phyloP scores from a whole-genome alignment of 2,797 vertebrate genomes.

The Cryptoprocta ferox region DNA sequence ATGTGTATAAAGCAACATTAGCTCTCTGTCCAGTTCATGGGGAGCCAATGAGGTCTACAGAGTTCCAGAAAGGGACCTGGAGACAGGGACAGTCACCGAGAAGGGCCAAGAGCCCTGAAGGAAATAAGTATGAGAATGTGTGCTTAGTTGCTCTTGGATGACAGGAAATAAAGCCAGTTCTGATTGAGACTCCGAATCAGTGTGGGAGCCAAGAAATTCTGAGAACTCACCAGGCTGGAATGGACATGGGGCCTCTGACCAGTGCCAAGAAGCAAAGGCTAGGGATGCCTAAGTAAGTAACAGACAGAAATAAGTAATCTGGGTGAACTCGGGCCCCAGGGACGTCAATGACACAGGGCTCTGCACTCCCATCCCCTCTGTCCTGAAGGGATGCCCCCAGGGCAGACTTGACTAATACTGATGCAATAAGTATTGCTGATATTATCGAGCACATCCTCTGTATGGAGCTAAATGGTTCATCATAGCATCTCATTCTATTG shows the following conservation, averaged over 20 bases:
- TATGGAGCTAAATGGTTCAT: neutral
- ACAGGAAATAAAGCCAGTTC: neutral
- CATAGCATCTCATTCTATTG: neutral
- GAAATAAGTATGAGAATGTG: neutral
- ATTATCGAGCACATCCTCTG: neutral
- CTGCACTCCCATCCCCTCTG: neutral
- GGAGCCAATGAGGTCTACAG: neutral
- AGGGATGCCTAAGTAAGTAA: neutral
- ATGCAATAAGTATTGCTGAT: neutral
- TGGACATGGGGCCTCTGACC: neutral
- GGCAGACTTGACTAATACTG: neutral
- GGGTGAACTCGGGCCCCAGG: neutral
- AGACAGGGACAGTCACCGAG: neutral
- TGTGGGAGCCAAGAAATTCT: neutral
- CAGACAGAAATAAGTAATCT: neutral
- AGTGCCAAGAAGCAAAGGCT: neutral
- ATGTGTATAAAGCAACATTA: neutral
- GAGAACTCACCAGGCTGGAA: neutral
- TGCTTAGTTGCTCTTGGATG: neutral
- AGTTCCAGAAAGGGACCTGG: neutral
- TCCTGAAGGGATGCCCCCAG: neutral
- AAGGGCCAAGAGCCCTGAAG: neutral
- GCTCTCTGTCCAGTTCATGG: neutral
- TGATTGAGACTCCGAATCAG: neutral
- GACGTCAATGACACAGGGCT: neutral